Evolutionary conservation across 2,113 vertebrate genomes (phyloP), one percentile per base, ranked within the genome.

Genomic region (Rhizomys pruinosus): DNA sequence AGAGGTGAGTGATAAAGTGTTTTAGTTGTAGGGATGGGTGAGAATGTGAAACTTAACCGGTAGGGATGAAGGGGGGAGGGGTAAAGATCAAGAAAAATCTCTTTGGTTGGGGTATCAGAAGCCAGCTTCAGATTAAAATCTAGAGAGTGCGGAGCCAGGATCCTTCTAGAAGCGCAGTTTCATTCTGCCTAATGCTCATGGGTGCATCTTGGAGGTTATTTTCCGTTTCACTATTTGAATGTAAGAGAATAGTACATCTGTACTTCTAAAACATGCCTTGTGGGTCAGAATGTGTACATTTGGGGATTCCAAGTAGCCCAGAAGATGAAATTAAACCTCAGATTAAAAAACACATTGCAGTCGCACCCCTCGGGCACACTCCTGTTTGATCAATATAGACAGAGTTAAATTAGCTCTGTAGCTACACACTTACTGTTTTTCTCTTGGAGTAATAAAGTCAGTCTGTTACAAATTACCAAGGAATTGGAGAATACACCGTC

Each of bases 401-500:
- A 55, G 91, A 93, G 66, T 89, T 85, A 80, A 89, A 93, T 96
- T 92, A 96, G 92, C 71, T 95, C 92, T 63, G 32, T 79, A 72
- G 63, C 88, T 88, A 20, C 42, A 13, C 39, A 93, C 84, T 73
- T 92, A 76, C 76, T 71, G 88, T 37, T 78, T 88, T 80, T 71
- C 74, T 94, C 95, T 89, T 20, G 0, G 12, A 97, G 91, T 92
- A 93, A 91, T 89, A 59, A 87, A 91, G 92, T 80, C 91, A 88
- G 95, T 76, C 96, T 97, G 96, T 93, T 96, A 97, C 96, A 96
- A 94, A 97, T 97, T 96, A 94, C 93, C 79, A 78, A 87, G 76
- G 90, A 96, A 94, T 96, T 96, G 96, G 90, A 95, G 92, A 93
- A 20, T 68, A 52, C 44, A 68, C 25, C 39, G 92, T 59, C 20